These are phyloP conservation scores for Cassiopea xamachana DNA, from an alignment of 30 jellyfish, hydroid and myxozoan species.

Conservation along the genomic window DNA sequence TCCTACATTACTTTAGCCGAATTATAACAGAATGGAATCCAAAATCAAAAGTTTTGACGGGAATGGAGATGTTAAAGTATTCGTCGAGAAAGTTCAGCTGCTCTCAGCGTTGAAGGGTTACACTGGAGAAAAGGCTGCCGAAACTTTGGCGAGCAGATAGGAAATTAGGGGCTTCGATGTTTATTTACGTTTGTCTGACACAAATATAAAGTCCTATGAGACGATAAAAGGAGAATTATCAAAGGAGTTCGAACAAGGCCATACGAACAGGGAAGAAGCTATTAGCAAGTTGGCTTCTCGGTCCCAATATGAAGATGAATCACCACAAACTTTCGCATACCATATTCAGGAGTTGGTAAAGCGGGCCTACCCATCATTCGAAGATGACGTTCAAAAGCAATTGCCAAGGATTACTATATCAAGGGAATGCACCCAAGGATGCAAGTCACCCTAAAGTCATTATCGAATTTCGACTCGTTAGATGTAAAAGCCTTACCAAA, in stretches of 20 bases:
- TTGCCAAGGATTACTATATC: slow-evolving; percentile 50
- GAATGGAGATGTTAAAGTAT: slow-evolving; percentile 40
- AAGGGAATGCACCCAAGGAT: slow-evolving; percentile 61
- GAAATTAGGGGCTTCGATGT: slow-evolving; percentile 57
- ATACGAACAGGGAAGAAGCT: slow-evolving; percentile 60
- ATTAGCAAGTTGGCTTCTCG: slow-evolving; percentile 16
- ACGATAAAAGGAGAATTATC: slow-evolving; percentile 32
- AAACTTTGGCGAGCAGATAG: slow-evolving; percentile 41
- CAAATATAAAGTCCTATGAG: slow-evolving; percentile 18
- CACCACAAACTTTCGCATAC: slow-evolving; percentile 41
- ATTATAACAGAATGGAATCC: slow-evolving; percentile 28
- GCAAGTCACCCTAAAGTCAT: slow-evolving; percentile 51
- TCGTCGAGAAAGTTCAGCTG: slow-evolving; percentile 46
- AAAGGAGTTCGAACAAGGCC: slow-evolving; percentile 59
- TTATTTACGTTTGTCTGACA: slow-evolving; percentile 35
- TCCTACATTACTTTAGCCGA: slow-evolving; percentile 51
- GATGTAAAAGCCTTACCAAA: slow-evolving; percentile 14
- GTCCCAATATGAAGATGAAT: slow-evolving; percentile 48
- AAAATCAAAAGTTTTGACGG: slow-evolving; percentile 20
- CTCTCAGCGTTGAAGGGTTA: slow-evolving; percentile 53
- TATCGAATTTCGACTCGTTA: slow-evolving; percentile 8
- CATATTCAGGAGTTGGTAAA: slow-evolving; percentile 20
- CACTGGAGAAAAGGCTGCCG: slow-evolving; percentile 50
- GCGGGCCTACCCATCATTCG: slow-evolving; percentile 56
- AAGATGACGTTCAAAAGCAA: slow-evolving; percentile 6